Base-by-base conservation (phyloP, 2,113 vertebrate genomes). In the Prolemur simus region DNA sequence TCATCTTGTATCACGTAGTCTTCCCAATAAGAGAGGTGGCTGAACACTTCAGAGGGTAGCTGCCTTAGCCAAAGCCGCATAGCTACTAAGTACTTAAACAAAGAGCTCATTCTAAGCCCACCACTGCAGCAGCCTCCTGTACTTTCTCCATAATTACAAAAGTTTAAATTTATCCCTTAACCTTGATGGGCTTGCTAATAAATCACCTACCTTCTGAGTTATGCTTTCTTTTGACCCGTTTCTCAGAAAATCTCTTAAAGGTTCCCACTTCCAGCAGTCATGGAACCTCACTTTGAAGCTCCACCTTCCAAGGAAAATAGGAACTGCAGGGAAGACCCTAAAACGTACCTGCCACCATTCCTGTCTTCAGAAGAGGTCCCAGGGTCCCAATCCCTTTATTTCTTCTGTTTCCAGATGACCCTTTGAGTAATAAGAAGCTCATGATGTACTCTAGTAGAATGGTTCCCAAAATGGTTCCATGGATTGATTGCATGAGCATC, bases 181-280 rank as follows among this genome's bases (percentile, higher is more conserved):
- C 29, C 37, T 93, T 9, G 32, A 81, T 76, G 8, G 3, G 1
- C 27, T 96, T 77, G 27, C 77, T 93, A 25, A 37, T 91, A 68
- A 97, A 88, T 27, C 42, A 29, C 39, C n/a, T 39, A 34, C 14
- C 17, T 87, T 93, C 13, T 93, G 25, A 60, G 49, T 4, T 52
- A n/a, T 42, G 27, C 71, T 78, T 90, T 90, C 77, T 82, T 29
- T 87, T 66, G 49, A 60, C 8, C 18, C 23, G 2, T n/a, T 87
- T 90, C 84, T 69, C 73, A 85, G 60, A 90, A 77, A 63, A 47
- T 87, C 34, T 93, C 71, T 81, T n/a, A 64, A 85, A 63, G 34
- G 0, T 54, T 68, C 18, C n/a, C 25, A 47, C 32, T 13, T 82
- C n/a, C 10, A 76, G 21, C 0, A 42, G 37, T 84, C 21, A 58